Base-by-base conservation (phyloP, 1,140 invertebrate genomes). In the Diorhabda carinulata region DNA sequence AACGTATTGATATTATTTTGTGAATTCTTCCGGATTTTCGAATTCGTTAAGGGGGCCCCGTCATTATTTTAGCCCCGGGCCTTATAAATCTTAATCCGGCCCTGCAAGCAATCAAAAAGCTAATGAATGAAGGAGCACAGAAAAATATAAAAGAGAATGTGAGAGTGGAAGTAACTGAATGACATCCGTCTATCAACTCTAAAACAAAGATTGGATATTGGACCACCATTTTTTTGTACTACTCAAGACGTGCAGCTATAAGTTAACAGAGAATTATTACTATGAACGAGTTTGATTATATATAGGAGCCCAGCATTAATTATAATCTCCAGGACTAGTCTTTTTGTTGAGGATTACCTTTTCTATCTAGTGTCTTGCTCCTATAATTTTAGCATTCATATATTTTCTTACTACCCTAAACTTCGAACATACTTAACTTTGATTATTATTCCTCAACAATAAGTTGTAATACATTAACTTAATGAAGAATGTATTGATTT, bases 281-380 rank as follows among this genome's bases (percentile, higher is more conserved):
- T n/a, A 65, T 65, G 5, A 65, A 65, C 40, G 52, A 65, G 40
- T 56, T 65, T 65, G 64, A 65, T 47, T 56, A 65, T 40, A 61
- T 2, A 61, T 61, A 5, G 8, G 8, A 57, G 9, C 56, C 5
- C 56, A 57, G 10, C 10, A 57, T 57, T 10, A 57, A 57, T 57
- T 10, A 57, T 3, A 3, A 6, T 57, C 5, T 57, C 56, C 56
- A 57, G 56, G 56, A 57, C 56, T n/a, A 57, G 56, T 10, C 56
- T 25, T 9, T 5, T 25, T 9, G 9, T 8, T 57, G 8, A 57
- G 25, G 25, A 25, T 25, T 25, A 25, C 25, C 25, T 25, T 25
- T 25, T 25, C 25, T 1, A 25, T 25, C 25, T 25, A 25, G 2
- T 25, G 25, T 25, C 6, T 57, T 57, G 8, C 56, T 3, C 9